Evolutionary conservation across 2,888 invertebrate genomes (phyloP).

Genomic region (Agrochola macilenta): DNA sequence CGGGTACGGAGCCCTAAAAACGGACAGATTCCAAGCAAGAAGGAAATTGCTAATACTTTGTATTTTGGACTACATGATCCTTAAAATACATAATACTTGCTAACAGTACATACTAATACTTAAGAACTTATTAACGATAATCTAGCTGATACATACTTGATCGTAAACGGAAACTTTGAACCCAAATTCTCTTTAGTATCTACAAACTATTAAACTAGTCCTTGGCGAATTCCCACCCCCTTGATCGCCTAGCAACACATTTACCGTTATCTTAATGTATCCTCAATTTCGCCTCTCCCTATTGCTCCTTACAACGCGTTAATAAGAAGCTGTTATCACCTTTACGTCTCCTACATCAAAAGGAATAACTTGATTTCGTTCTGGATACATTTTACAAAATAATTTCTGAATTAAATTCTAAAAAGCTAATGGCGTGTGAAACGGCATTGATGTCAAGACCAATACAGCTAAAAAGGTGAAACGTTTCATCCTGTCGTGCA

Average conservation of each 20-base stretch:
- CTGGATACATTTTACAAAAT: conserved; percentile 46
- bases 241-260: conserved; percentile 36
- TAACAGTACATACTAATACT: not conserved
- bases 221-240: conserved; percentile 7
- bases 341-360: conserved; percentile 33
- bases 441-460: conserved; percentile 43
- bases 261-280: conserved; percentile 19
- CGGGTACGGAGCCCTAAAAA: not conserved
- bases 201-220: conserved; percentile 6
- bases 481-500: conserved; percentile 32
- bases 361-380: conserved; percentile 33
- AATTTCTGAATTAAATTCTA: conserved; percentile 43
- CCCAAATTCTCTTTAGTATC: not conserved
- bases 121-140: not conserved
- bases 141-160: not conserved
- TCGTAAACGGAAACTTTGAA: not conserved
- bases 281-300: not conserved
- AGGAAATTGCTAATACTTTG: not conserved
- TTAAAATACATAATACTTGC: not conserved
- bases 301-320: conserved; percentile 15
- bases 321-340: conserved; percentile 26
- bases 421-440: conserved; percentile 51
- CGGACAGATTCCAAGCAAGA: not conserved
- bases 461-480: conserved; percentile 46
- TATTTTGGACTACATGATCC: not conserved